Percentiles rank a stretch among this genome's conserved stretches.
phyloP scores from a whole-genome alignment of 92 coral and sea anemone genomes.

The Epizoanthus fatuus region DNA sequence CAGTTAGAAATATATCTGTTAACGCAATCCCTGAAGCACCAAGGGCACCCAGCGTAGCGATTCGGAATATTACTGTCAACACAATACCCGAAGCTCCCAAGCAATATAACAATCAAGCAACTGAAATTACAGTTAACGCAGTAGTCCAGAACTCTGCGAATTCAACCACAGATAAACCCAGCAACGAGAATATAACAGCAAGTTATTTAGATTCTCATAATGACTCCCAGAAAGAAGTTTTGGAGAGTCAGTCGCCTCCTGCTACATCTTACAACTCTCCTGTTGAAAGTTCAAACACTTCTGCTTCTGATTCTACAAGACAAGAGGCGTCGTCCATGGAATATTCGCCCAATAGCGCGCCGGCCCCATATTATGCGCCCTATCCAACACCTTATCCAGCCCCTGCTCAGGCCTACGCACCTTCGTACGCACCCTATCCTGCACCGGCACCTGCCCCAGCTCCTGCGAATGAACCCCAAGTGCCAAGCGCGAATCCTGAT shows the following conservation, averaged over 20 bases:
- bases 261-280: conserved; percentile 5
- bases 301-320: conserved; percentile 13
- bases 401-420: conserved; percentile 51
- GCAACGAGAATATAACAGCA: conserved; percentile 14
- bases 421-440: conserved; percentile 71
- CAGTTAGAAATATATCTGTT: background rate
- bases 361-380: conserved; percentile 52
- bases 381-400: conserved; percentile 63
- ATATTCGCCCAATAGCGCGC: conserved; percentile 57
- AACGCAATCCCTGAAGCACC: background rate
- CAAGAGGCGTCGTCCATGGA: conserved; percentile 52
- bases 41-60: background rate
- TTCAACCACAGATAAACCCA: conserved; percentile 4
- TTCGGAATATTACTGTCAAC: conserved; percentile 29
- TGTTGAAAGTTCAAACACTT: background rate
- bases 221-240: conserved; percentile 31
- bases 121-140: conserved; percentile 15
- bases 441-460: conserved; percentile 75
- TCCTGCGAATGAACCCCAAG: conserved; percentile 33
- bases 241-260: background rate
- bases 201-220: conserved; percentile 39
- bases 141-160: conserved; percentile 26
- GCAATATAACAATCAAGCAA: background rate
- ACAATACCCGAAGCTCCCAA: conserved; percentile 15
- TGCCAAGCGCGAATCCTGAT: conserved; percentile 30